Conservation (phyloP, 2,113 vertebrate genomes). For the human (Homo sapiens) region DNA sequence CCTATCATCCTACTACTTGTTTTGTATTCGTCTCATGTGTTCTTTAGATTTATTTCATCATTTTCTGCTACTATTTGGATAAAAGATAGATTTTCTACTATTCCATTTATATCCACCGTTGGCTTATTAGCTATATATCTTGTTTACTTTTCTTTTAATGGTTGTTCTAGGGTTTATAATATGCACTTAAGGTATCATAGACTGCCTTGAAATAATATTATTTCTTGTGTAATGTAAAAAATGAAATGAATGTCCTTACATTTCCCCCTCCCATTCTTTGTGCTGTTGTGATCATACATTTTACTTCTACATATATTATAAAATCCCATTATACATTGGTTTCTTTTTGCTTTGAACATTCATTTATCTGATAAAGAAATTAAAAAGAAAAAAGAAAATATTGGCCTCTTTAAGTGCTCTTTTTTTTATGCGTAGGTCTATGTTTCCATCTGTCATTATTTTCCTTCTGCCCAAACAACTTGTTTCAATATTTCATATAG, state of each 20-base stretch:
- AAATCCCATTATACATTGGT: background rate
- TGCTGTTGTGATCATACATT: background rate
- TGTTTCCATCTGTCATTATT: background rate
- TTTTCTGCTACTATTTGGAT: background rate
- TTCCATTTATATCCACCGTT: background rate
- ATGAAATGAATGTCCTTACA: background rate
- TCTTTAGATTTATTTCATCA: background rate
- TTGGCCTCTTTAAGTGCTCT: background rate
- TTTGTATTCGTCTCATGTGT: background rate
- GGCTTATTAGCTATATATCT: background rate
- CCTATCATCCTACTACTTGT: background rate
- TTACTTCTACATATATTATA: background rate
- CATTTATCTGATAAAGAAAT: constrained; percentile 1
- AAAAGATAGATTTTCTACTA: background rate
- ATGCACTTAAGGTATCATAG: background rate
- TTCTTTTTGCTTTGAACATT: background rate
- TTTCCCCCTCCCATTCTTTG: background rate
- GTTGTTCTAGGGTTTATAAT: background rate
- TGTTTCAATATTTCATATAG: constrained; percentile 22
- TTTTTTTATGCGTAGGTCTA: background rate
- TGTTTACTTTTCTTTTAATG: background rate
- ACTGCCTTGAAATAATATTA: constrained; percentile 3
- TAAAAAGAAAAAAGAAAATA: background rate
- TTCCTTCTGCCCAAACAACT: background rate
- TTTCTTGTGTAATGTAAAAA: background rate